These are phyloP conservation scores for Ciconia boyciana DNA, from an alignment of 2,113 vertebrate genomes.

Conservation along the genomic window DNA sequence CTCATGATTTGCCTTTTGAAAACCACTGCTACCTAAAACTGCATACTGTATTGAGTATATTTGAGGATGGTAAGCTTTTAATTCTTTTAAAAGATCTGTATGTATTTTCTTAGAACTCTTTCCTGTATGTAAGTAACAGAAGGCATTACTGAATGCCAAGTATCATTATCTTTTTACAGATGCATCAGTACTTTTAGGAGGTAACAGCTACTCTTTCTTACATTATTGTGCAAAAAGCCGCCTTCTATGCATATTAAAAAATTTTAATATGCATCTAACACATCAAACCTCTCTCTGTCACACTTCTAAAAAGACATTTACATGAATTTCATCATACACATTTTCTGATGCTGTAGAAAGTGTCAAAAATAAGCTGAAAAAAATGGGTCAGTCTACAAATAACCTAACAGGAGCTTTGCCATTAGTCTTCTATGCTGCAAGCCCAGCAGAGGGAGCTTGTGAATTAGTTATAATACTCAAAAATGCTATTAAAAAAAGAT, in stretches of 20 bases:
- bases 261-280: not conserved
- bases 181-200: not conserved
- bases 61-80: not conserved
- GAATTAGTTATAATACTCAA: conserved; percentile 1
- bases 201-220: not conserved
- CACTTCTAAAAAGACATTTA: not conserved
- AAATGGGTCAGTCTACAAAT: not conserved
- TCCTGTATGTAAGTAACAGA: not conserved
- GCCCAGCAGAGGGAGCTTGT: conserved; percentile 73
- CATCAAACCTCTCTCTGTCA: not conserved
- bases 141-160: not conserved
- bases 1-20: not conserved
- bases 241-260: not conserved
- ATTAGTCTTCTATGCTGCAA: not conserved
- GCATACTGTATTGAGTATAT: not conserved
- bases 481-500: not conserved
- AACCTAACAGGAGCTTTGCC: not conserved
- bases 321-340: not conserved
- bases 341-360: not conserved
- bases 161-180: not conserved
- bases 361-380: not conserved
- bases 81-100: not conserved
- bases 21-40: not conserved
- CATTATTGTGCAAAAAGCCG: not conserved
- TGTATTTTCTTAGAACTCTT: not conserved